Conservation (phyloP, 2,797 vertebrate genomes). For the Fistularia tabacaria region DNA sequence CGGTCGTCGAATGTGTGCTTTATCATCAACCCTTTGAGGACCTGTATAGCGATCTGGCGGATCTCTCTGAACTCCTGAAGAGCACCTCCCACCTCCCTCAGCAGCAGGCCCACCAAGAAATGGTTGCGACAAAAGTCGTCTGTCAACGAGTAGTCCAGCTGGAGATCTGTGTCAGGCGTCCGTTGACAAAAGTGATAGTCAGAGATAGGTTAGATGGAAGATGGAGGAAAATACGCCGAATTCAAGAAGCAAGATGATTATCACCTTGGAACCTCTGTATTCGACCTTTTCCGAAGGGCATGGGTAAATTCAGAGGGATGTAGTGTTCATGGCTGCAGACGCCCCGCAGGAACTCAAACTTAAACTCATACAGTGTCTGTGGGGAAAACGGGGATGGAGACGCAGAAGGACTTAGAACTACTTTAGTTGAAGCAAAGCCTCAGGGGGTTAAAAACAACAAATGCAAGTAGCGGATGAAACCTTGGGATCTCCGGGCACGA, state of each 20-base stretch:
- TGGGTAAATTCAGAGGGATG: constrained; percentile 93
- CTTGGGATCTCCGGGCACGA: constrained; percentile 93
- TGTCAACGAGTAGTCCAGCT: constrained; percentile 91
- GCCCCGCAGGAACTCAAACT: constrained; percentile 97
- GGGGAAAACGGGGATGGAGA: too few relatives aligned
- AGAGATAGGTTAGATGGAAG: background rate
- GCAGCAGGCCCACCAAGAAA: constrained; percentile 91
- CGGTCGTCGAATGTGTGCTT: constrained; percentile 96
- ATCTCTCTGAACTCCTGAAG: constrained; percentile 90
- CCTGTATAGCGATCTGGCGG: constrained; percentile 87
- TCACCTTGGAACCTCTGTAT: constrained; percentile 97
- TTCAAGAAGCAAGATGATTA: background rate
- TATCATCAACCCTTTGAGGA: constrained; percentile 94
- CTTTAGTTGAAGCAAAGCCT: background rate
- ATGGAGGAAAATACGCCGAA: too few relatives aligned
- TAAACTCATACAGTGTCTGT: constrained; percentile 95
- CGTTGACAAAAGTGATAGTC: background rate
- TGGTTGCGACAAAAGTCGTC: constrained; percentile 98
- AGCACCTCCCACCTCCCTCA: constrained; percentile 90
- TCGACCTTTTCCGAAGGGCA: constrained; percentile 94
- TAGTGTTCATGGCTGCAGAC: constrained; percentile 96
- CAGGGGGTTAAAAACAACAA: background rate
- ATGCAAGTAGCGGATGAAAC: constrained; percentile 52
- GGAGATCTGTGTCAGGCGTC: constrained; percentile 78
- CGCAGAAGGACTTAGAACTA: too few relatives aligned